Percentiles rank a stretch among this genome's conserved stretches.
These are phyloP conservation scores for Idaea aversata DNA, from an alignment of 2,888 invertebrate genomes.

Conservation along the genomic window DNA sequence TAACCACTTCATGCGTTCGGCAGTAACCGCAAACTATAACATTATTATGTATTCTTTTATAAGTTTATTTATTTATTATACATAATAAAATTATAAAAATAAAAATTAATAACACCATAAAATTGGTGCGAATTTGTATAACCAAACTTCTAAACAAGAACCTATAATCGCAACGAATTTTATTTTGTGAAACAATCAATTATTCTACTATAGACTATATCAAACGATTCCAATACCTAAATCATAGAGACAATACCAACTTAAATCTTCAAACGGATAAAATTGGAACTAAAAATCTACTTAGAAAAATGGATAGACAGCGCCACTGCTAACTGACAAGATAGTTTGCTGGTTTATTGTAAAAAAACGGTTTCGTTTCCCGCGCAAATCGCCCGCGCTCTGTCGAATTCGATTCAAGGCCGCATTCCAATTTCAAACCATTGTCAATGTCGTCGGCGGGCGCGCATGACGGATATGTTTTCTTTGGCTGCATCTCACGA, in stretches of 20 bases:
- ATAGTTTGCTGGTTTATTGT: background rate
- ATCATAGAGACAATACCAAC: background rate
- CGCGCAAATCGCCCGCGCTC: constrained; percentile 57
- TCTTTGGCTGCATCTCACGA: constrained; percentile 43
- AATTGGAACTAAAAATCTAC: background rate
- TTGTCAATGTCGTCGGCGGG: constrained; percentile 73
- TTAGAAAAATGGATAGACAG: background rate
- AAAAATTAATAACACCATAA: background rate
- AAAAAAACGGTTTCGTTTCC: constrained; percentile 59
- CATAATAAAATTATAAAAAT: too few relatives aligned
- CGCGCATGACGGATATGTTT: constrained; percentile 62
- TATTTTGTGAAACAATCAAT: constrained; percentile 41
- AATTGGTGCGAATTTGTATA: background rate
- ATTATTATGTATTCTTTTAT: too few relatives aligned
- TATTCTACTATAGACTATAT: constrained; percentile 38
- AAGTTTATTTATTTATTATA: too few relatives aligned
- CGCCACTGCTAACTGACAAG: background rate
- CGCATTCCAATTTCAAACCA: constrained; percentile 75
- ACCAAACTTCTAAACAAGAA: background rate
- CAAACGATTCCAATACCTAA: constrained; percentile 20
- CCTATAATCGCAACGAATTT: constrained; percentile 29
- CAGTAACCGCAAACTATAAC: too few relatives aligned
- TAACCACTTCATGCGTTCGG: too few relatives aligned
- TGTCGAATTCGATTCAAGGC: constrained; percentile 73
- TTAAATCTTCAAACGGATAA: background rate